Percentiles rank a stretch among this genome's conserved stretches.
Conservation (phyloP, 1,140 invertebrate genomes). For the Papilio polytes region DNA sequence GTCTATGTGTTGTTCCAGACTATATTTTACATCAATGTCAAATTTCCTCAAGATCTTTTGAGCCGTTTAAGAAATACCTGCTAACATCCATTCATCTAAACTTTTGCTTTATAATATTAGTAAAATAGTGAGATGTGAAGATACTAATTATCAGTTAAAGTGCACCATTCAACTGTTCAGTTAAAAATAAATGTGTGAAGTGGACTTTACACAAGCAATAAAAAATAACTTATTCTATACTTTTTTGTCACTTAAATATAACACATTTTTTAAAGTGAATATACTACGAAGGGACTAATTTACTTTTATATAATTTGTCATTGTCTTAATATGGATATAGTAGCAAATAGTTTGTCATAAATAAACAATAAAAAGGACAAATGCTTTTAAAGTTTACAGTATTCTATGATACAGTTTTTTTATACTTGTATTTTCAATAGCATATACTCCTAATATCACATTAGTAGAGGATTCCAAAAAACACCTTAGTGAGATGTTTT, state of each 20-base stretch:
- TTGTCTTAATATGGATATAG: not conserved
- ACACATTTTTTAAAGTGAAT: not conserved
- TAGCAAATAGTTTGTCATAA: not conserved
- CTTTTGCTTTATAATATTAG: too few relatives aligned
- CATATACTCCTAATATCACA: conserved; percentile 74
- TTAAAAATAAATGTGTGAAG: too few relatives aligned
- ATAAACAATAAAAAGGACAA: not conserved
- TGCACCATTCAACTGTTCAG: too few relatives aligned
- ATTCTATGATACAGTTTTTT: conserved; percentile 11
- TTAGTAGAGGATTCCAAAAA: conserved; percentile 55
- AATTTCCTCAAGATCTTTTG: too few relatives aligned
- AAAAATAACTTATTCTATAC: not conserved
- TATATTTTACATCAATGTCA: too few relatives aligned
- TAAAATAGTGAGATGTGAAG: too few relatives aligned
- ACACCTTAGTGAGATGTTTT: conserved; percentile 58
- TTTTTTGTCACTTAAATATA: conserved; percentile 5
- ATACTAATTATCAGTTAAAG: too few relatives aligned
- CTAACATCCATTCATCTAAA: too few relatives aligned
- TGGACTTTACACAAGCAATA: not conserved
- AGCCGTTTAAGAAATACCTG: too few relatives aligned
- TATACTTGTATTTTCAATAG: conserved; percentile 20
- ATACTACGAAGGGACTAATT: not conserved
- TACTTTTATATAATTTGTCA: not conserved
- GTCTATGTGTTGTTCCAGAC: too few relatives aligned
- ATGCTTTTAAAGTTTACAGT: not conserved